These are phyloP conservation scores for Enteromius fasciolatus DNA, from an alignment of 2,797 vertebrate species.

Conservation along the genomic window DNA sequence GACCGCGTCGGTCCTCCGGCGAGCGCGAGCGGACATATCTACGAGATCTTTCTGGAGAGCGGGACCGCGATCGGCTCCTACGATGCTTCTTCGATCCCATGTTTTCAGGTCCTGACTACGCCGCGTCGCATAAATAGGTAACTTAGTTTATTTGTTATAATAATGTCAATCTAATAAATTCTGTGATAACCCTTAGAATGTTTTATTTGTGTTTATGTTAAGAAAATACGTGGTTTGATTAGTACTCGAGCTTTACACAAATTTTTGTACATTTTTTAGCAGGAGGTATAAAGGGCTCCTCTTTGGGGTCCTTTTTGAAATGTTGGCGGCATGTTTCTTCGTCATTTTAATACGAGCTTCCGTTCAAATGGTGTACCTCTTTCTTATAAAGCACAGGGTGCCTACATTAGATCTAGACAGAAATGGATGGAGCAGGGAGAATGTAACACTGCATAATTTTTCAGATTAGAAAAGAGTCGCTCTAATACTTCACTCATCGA, in stretches of 20 bases:
- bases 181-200: accelerated
- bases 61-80: slow-evolving; percentile 48
- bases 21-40: slow-evolving; percentile 67
- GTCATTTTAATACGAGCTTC: too few species aligned
- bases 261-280: neutral
- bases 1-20: slow-evolving; percentile 59
- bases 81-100: slow-evolving; percentile 50
- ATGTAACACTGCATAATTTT: too few species aligned
- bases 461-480: too few species aligned
- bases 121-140: slow-evolving; percentile 53
- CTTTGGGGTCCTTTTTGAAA: slow-evolving; percentile 4
- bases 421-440: too few species aligned
- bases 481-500: too few species aligned
- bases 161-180: neutral
- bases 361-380: too few species aligned
- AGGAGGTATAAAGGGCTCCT: neutral
- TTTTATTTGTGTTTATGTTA: neutral
- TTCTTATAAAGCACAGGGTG: too few species aligned
- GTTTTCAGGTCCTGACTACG: slow-evolving; percentile 42
- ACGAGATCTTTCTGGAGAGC: slow-evolving; percentile 63
- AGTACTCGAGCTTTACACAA: neutral
- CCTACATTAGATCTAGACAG: too few species aligned
- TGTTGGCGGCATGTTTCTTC: too few species aligned
- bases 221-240: neutral
- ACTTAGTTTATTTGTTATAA: neutral